Evolutionary conservation across 2,888 invertebrate genomes (phyloP), one percentile per base, ranked within the genome.

Genomic region (Drosophila hawaiiensis): DNA sequence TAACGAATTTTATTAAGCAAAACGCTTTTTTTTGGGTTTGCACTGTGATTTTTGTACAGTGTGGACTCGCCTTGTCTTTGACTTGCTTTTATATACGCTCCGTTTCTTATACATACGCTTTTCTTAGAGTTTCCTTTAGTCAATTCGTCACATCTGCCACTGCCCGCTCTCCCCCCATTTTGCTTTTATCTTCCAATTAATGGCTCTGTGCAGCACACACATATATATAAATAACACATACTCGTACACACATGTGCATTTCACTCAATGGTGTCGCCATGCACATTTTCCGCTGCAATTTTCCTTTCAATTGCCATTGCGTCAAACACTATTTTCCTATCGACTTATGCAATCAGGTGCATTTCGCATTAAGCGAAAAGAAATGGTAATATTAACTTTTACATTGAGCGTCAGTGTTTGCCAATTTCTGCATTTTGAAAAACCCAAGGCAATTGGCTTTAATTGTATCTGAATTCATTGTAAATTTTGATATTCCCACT

Each of bases 141-240:
- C 55, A 29, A 50, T 70, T 55, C 55, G 37, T 31, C 19, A 3
- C 28, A 9, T 9, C 14, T 29, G 1, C 39, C 7, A 2, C 22
- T 14, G 12, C 12, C 28, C 12, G 5, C 4, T 16, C 22, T 25
- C 68, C 50, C 33, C 54, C 28, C 62, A 72, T 39, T 47, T 69
- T 31, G 28, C 56, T 28, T 59, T 76, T 81, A 82, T 88, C 86
- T 68, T 78, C 86, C 89, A 90, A 90, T 85, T 85, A 89, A 90
- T 85, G 76, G 78, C 60, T 63, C 66, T 71, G 58, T 53, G 35
- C 53, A 55, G 47, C 49, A 19, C 19, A 55, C 3, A 9, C 28
- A 4, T 12, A 28, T 19, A 50, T 12, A 54, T 22, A 53, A 25
- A 53, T 49, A 58, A 39, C 37, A 39, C 6, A 29, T 1, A 29